A percentile compares a stretch with the other conserved stretches of the same genome.
Conservation (phyloP, 2,113 vertebrate species). For the Machaerirhynchus nigripectus region DNA sequence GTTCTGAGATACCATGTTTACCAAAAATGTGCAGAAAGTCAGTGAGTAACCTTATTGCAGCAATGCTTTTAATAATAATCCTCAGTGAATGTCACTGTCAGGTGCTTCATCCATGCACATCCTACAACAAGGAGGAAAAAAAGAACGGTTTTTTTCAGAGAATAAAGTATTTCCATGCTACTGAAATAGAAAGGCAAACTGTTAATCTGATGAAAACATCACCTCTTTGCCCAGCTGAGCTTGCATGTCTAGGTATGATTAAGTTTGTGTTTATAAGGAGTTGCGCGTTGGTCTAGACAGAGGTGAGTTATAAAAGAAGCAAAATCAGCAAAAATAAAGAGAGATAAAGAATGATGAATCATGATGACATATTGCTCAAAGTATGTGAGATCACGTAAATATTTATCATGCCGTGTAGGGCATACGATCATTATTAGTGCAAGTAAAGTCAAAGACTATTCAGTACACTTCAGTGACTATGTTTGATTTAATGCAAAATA, state of each 20-base stretch:
- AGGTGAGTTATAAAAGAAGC: neutral
- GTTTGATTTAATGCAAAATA: neutral
- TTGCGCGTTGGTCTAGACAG: neutral
- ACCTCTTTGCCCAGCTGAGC: neutral
- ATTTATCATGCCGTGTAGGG: neutral
- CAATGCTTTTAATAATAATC: constrained; percentile 36
- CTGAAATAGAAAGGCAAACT: neutral
- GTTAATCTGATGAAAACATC: neutral
- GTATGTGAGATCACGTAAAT: neutral
- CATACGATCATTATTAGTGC: neutral
- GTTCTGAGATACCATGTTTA: neutral
- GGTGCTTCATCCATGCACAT: neutral
- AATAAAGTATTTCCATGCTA: neutral
- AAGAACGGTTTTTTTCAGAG: neutral
- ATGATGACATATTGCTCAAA: neutral
- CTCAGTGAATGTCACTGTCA: neutral
- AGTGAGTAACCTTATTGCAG: neutral
- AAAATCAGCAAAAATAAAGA: neutral
- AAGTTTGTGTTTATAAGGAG: neutral
- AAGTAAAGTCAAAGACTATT: neutral
- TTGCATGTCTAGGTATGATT: neutral
- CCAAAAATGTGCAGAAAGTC: neutral
- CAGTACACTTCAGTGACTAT: neutral
- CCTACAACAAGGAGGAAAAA: neutral
- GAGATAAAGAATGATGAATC: neutral